Evolutionary conservation across 2,113 vertebrate genomes (phyloP).

Genomic region (Ceuthmochares aereus): DNA sequence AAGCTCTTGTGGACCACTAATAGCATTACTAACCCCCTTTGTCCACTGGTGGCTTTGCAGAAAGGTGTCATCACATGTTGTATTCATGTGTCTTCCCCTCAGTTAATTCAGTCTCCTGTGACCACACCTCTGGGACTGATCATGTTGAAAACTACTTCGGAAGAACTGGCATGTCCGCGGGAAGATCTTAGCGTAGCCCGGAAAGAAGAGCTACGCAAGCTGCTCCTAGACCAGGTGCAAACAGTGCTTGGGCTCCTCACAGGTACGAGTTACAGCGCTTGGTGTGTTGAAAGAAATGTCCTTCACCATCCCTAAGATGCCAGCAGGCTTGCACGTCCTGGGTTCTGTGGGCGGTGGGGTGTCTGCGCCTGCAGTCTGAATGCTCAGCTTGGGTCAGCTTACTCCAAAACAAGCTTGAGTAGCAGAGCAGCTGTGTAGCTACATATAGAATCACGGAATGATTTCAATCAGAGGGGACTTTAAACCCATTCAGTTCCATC

Average conservation of each 20-base stretch:
- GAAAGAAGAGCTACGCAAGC: conserved; percentile 94
- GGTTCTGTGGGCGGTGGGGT: rapidly evolving
- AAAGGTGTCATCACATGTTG: rapidly evolving
- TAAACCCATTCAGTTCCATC: too few relatives aligned
- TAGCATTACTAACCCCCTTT: not conserved
- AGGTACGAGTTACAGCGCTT: conserved; percentile 67
- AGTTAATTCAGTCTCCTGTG: conserved; percentile 94
- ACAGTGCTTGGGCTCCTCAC: conserved; percentile 93
- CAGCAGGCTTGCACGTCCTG: rapidly evolving
- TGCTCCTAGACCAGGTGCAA: conserved; percentile 95
- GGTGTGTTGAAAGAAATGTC: not conserved
- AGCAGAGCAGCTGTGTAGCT: not conserved
- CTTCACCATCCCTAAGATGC: not conserved
- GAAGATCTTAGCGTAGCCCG: conserved; percentile 95
- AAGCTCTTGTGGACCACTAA: not conserved
- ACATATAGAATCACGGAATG: too few relatives aligned
- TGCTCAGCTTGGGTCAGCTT: rapidly evolving
- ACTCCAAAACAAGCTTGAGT: rapidly evolving
- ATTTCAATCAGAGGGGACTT: too few relatives aligned
- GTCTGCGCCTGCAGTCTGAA: not conserved
- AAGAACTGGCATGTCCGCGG: conserved; percentile 94
- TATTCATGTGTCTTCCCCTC: not conserved
- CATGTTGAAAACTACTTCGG: conserved; percentile 96
- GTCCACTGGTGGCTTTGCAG: not conserved
- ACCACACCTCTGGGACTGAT: conserved; percentile 92